Percentiles rank a stretch among this genome's conserved stretches.
Conservation (phyloP, 2,113 vertebrate genomes). For the Pantherophis guttatus region DNA sequence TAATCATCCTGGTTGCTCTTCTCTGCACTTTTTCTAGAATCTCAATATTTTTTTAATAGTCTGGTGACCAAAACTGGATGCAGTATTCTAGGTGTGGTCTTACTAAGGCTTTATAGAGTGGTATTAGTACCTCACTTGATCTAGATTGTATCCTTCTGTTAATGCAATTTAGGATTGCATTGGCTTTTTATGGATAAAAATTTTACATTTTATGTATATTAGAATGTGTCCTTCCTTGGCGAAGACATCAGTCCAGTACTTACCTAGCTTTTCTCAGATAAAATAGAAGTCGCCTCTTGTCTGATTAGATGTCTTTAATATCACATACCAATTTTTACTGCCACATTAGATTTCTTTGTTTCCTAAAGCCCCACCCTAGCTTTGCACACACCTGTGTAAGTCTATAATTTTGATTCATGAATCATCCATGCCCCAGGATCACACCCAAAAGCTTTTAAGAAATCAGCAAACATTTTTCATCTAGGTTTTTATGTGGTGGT, state of each 20-base stretch:
- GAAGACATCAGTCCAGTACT: background rate
- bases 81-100: too few species aligned
- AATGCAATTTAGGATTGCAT: too few species aligned
- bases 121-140: too few species aligned
- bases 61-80: too few species aligned
- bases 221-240: conserved; percentile 17
- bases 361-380: conserved; percentile 63
- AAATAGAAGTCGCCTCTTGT: conserved; percentile 28
- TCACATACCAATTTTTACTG: conserved; percentile 57
- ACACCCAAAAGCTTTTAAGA: conserved; percentile 70
- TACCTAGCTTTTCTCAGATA: conserved; percentile 52
- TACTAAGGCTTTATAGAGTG: too few species aligned
- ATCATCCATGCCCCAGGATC: conserved; percentile 68
- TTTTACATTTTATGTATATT: background rate
- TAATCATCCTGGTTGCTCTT: too few species aligned
- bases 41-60: too few species aligned
- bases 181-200: too few species aligned
- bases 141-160: too few species aligned
- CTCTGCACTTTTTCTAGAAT: too few species aligned
- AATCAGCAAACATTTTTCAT: conserved; percentile 58
- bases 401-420: conserved; percentile 74
- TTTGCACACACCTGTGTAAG: conserved; percentile 72
- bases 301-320: conserved; percentile 44
- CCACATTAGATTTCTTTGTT: conserved; percentile 57
- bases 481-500: conserved; percentile 29